Evolutionary conservation across 1,140 invertebrate species (phyloP), one percentile per base, ranked within the genome.

Genomic region (Heliconius congener): DNA sequence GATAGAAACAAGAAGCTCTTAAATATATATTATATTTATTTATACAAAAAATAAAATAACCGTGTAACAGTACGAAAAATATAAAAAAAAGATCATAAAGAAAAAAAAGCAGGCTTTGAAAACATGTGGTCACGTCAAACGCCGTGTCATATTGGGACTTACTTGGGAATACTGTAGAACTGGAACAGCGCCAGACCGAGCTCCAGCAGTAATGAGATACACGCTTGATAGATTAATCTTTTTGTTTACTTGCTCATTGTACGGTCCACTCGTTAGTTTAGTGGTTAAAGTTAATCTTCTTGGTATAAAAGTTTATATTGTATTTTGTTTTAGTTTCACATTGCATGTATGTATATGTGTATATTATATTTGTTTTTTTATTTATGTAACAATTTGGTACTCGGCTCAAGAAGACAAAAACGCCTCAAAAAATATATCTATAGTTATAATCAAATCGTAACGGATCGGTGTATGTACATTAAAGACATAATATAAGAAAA

Each of bases 241-340:
- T 66, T 66, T 66, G 60, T 66, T 66, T 66, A 16, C 60, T 27
- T 13, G 60, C 23, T 30, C 13, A 66, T 66, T 66, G 60, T 66
- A 66, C 60, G 60, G 23, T 30, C 23, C n/a, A 23, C 60, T 66
- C 60, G 60, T 66, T 66, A 66, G 60, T 66, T 66, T 66, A 66
- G 60, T 66, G 60, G 60, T 66, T 11, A 66, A 66, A 66, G 60
- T 66, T 66, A 66, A 66, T 66, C 23, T 66, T 30, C 60, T 66
- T 23, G 4, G 23, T 66, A 16, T 3, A 9, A 3, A 66, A 66
- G 23, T 27, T 23, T 27, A 16, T 30, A 30, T 46, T 4, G 50
- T 19, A 19, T 18, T 52, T 18, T 19, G 5, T 52, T 52, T 52
- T 52, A 18, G 18, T 6, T 52, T 19, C 6, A 6, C 5, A 2